Evolutionary conservation across 2,113 vertebrate species (phyloP), one percentile per base, ranked within the genome.

Genomic region (Tympanuchus pallidicinctus): DNA sequence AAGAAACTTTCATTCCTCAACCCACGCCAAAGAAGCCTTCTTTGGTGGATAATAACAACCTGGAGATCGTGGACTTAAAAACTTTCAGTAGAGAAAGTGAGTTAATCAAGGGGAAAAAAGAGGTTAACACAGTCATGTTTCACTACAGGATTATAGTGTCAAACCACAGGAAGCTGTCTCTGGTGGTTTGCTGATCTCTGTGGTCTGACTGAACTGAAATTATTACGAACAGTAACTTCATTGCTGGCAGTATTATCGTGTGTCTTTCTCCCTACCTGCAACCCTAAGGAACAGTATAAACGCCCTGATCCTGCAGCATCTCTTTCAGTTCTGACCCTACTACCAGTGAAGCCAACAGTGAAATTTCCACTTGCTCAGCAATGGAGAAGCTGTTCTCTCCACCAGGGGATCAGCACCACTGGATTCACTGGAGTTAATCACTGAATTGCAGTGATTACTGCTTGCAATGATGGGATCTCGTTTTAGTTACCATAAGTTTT

Each of bases 171-270:
- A 94, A 90, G 70, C 27, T 82, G 82, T 67, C 93, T 83, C 83
- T 81, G 52, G 78, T 50, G 88, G 47, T 94, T 96, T 94, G 80
- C 82, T 94, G 76, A 76, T 63, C 88, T 76, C 96, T 86, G 90
- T 87, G 94, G 52, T 61, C 63, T 87, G 81, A 77, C 56, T 77
- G 86, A 95, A 89, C 56, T 82, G 38, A 77, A 94, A 61, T 17
- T 59, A 47, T 34, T 45, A 75, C 11, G 12, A 81, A 69, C 66
- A 76, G 90, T 36, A 81, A 12, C 22, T 28, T 57, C 43, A 42
- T 3, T 13, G 19, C 76, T 88, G 70, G 45, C 38, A 40, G 50
- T 1, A 57, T 38, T 38, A 14, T 40, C 79, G 10, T 0, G 0
- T 25, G 9, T 60, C 59, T 69, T 60, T 48, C 56, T 85, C 71